Base-by-base conservation (phyloP, 2,888 invertebrate species). In the Zygogramma bicolorata region DNA sequence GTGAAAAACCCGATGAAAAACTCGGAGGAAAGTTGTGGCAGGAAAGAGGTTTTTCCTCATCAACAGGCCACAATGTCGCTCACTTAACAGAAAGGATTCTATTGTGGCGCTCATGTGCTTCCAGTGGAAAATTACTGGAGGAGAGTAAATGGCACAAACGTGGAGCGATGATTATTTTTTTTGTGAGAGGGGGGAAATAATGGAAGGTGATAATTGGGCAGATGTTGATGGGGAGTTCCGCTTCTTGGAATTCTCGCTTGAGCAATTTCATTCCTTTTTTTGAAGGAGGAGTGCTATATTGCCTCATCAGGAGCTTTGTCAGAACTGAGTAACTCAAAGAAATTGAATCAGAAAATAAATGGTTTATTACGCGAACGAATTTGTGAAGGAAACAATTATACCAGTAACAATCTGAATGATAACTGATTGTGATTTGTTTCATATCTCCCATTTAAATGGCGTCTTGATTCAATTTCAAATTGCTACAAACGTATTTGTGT, bases 11-110 rank as follows among this genome's bases (percentile, higher is more conserved):
- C 63, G 31, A 46, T 63, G 63, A 31, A 46, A 63, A 42, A 40
- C 25, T 42, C 42, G 42, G 25, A 31, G 42, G 42, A 62, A 62
- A 63, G 31, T 46, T 63, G 46, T 46, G 63, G 25, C 46, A 20
- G 63, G 49, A 46, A 63, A 49, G 46, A 40, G 25, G 46, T 63
- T 63, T 63, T 63, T 20, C 49, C 29, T 63, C 49, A 63, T 63
- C 63, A 63, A 63, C 63, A 40, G 40, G 63, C 63, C 46, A 63
- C 31, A 63, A 63, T 63, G 63, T 20, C 63, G 63, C 46, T 63
- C 63, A 46, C 29, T 63, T 63, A 63, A 29, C 46, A 63, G 31
- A 63, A 46, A 63, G 49, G 63, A 46, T 63, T 63, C 46, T 46
- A 63, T 63, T 63, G 63, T 63, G 61, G 10, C 20, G 40, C 31